These are phyloP conservation scores for Urophycis tenuis DNA, from an alignment of 2,797 vertebrate species.

Conservation along the genomic window DNA sequence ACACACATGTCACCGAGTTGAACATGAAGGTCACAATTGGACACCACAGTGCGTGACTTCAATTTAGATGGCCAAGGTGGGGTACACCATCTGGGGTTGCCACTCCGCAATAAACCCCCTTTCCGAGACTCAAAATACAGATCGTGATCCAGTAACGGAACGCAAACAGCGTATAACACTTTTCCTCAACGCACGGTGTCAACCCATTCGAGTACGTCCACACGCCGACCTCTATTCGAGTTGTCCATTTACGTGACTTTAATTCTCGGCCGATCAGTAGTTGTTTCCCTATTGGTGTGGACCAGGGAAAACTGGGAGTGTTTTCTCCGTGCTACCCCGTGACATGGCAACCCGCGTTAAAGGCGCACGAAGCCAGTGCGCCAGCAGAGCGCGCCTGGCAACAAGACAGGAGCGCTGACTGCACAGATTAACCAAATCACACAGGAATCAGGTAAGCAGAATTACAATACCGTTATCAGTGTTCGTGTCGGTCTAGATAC, in stretches of 20 bases:
- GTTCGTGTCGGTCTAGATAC: neutral
- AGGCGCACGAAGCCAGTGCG: slow-evolving; percentile 59
- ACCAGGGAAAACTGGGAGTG: slow-evolving; percentile 13
- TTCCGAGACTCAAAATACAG: slow-evolving; percentile 11
- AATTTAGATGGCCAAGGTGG: slow-evolving; percentile 35
- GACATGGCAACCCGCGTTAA: slow-evolving; percentile 64
- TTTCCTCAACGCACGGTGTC: neutral
- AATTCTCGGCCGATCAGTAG: neutral
- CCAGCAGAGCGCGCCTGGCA: slow-evolving; percentile 53
- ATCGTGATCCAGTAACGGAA: neutral
- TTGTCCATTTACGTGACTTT: neutral
- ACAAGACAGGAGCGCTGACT: slow-evolving; percentile 46
- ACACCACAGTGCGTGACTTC: slow-evolving; percentile 5
- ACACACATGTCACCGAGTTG: neutral
- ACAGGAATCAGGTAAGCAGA: slow-evolving; percentile 46
- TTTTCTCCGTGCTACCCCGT: slow-evolving; percentile 36
- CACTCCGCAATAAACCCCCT: slow-evolving; percentile 44
- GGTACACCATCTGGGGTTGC: slow-evolving; percentile 47
- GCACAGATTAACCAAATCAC: slow-evolving; percentile 17
- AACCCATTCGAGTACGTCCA: neutral
- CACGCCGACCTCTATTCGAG: neutral
- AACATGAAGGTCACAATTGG: slow-evolving; percentile 25
- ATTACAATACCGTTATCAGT: neutral
- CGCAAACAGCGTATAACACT: neutral
- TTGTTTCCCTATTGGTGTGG: neutral